Conservation (phyloP, 2,888 invertebrate genomes). For the Amitus sp. region DNA sequence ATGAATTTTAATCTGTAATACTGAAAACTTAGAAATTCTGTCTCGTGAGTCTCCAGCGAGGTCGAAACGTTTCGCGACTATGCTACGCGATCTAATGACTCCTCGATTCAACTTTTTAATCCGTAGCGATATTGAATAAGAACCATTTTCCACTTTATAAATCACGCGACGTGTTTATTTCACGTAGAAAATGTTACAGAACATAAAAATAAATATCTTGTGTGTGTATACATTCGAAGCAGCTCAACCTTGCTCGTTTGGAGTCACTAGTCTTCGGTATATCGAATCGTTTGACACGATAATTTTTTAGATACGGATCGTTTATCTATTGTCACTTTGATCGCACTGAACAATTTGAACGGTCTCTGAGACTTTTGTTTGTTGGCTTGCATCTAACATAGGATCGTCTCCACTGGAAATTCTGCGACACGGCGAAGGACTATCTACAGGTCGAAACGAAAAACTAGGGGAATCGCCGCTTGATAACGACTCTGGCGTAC, state of each 20-base stretch:
- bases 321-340: constrained; percentile 57
- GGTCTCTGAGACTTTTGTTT: constrained; percentile 48
- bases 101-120: background rate
- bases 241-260: constrained; percentile 17
- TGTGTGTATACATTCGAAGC: constrained; percentile 4
- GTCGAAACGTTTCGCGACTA: no score
- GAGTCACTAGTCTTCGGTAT: constrained; percentile 15
- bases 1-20: background rate
- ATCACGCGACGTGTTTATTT: constrained; percentile 10
- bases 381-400: constrained; percentile 56
- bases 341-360: constrained; percentile 46
- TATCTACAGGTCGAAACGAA: constrained; percentile 69
- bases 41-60: no score
- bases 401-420: constrained; percentile 62
- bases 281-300: constrained; percentile 14
- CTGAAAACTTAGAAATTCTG: background rate
- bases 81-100: background rate
- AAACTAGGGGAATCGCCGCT: constrained; percentile 72
- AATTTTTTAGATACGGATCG: constrained; percentile 13
- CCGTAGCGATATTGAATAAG: background rate
- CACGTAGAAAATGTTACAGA: constrained; percentile 7
- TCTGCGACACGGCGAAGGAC: constrained; percentile 67
- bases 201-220: constrained; percentile 8
- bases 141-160: background rate
- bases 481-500: constrained; percentile 72